Evolutionary conservation across 2,113 vertebrate genomes (phyloP).

Genomic region (Scophthalmus maximus): DNA sequence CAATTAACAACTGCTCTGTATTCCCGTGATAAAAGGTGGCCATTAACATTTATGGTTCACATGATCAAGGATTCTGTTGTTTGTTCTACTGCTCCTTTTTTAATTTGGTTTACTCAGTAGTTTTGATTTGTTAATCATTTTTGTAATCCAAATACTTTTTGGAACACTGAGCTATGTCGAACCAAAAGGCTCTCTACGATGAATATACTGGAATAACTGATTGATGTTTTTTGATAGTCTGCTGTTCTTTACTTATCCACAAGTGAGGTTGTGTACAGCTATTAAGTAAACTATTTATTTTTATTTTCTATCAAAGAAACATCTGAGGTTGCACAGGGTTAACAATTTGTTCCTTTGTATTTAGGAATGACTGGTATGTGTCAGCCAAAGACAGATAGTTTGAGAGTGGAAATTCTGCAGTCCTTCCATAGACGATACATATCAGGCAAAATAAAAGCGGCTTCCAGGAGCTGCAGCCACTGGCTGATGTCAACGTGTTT

Average conservation of each 20-base stretch:
- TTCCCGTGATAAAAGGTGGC: conserved; percentile 14
- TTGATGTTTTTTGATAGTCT: background rate
- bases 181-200: background rate
- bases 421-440: conserved; percentile 37
- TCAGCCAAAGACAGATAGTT: conserved; percentile 57
- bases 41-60: conserved; percentile 43
- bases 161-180: background rate
- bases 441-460: conserved; percentile 30
- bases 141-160: conserved; percentile 22
- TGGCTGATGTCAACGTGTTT: conserved; percentile 17
- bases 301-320: conserved; percentile 28
- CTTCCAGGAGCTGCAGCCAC: conserved; percentile 25
- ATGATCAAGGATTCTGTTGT: conserved; percentile 32
- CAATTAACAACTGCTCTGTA: conserved; percentile 29
- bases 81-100: conserved; percentile 20
- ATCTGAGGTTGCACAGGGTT: conserved; percentile 61
- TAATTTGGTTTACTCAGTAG: conserved; percentile 1
- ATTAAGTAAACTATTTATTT: conserved; percentile 12
- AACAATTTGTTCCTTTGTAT: conserved; percentile 67
- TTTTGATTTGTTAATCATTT: conserved; percentile 23
- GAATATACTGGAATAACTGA: background rate
- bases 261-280: background rate
- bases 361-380: conserved; percentile 75
- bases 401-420: conserved; percentile 40
- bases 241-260: background rate